Base-by-base conservation (phyloP, 2,888 invertebrate species). In the Antheraea yamamai region DNA sequence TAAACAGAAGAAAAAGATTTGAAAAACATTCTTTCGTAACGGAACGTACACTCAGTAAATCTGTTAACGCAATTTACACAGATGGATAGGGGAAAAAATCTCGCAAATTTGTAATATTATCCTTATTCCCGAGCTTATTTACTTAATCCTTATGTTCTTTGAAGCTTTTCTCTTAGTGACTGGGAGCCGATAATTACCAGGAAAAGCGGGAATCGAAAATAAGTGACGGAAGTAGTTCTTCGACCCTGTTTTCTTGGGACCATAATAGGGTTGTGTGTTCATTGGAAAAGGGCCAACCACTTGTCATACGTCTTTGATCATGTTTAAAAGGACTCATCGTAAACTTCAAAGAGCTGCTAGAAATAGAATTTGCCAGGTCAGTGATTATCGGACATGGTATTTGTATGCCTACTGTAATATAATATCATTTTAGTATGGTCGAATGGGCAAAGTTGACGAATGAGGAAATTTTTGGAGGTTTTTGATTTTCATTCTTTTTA, bases 321-420 rank as follows among this genome's bases (percentile, higher is more conserved):
- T n/a, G 8, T 70, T 70, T 70, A 70, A 70, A 70, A 39, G 70
- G n/a, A 20, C 39, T 39, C 12, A 10, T 70, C 10, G 23, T 30
- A 66, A 66, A 20, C 70, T 39, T 70, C 70, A 70, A 70, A 70
- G 70, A 39, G n/a, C 8, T 35, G 70, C 39, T 70, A 70, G 64
- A 39, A 39, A 70, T 70, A 35, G 70, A 70, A n/a, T 70, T 70
- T 70, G 70, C 70, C 70, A 39, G 70, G 39, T 39, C 70, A 70
- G 20, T 70, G 70, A 39, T n/a, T 70, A 39, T 39, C 39, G 39
- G n/a, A 39, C 70, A 39, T 12, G 39, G 68, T 39, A 39, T 70
- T 39, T 39, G n/a, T 39, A 39, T 66, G 14, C 58, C 58, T 58
- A 64, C 23, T 64, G 30, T 61, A 30, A 16, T 66, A 26, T 64